phyloP scores from a whole-genome alignment of 2,797 vertebrate species.

The Sandelia bainsii region DNA sequence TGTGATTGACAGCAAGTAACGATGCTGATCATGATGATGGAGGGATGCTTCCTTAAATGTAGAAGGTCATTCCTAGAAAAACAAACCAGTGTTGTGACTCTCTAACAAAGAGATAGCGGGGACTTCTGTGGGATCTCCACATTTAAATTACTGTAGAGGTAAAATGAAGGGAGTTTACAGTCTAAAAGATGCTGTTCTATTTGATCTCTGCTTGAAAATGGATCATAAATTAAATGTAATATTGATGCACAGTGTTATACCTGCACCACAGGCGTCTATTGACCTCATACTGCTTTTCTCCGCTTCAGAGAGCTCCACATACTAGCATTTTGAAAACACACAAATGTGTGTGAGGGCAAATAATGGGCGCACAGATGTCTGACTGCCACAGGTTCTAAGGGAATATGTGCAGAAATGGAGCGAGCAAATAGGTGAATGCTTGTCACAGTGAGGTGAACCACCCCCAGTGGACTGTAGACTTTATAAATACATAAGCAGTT shows the following conservation, averaged over 20 bases:
- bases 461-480: not conserved
- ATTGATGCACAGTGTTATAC: not conserved
- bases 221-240: not conserved
- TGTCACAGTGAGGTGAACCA: too few species aligned
- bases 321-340: constrained; percentile 4
- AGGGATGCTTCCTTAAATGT: constrained; percentile 11
- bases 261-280: not conserved
- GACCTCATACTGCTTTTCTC: not conserved
- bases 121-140: too few species aligned
- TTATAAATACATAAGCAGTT: not conserved
- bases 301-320: constrained; percentile 2
- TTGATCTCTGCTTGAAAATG: not conserved
- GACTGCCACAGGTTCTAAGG: constrained; percentile 7
- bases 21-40: constrained; percentile 8
- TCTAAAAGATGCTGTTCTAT: not conserved
- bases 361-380: not conserved
- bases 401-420: not conserved
- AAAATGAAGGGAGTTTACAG: too few species aligned
- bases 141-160: too few species aligned
- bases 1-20: not conserved
- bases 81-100: not conserved
- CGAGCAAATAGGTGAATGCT: not conserved
- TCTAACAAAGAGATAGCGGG: constrained; percentile 33
- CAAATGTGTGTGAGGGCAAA: not conserved
- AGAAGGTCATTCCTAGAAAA: not conserved